Evolutionary conservation across 2,113 vertebrate genomes (phyloP), one percentile per base, ranked within the genome.

Genomic region (Raja brachyura): DNA sequence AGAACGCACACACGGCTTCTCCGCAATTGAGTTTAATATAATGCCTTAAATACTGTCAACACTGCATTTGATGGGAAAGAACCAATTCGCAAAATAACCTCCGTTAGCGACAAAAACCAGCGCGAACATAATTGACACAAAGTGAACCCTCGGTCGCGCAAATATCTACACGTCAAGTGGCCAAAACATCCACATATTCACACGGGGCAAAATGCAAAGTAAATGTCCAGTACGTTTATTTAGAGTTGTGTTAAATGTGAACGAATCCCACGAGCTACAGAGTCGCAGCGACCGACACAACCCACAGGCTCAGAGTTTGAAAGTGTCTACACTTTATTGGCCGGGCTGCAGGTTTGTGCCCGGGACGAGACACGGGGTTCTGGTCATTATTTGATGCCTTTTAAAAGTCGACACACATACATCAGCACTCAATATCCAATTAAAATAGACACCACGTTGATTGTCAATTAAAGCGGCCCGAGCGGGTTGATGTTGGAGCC

Each of bases 1-100:
- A 70, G n/a, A n/a, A 70, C 31, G 90, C 90, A 90, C n/a, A 90
- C 86, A 90, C 86, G 16, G 59, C 14, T 90, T 90, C 63, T 66
- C 86, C n/a, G 31, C 63, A 90, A 90, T 90, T 66, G 63, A 59
- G 68, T 90, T 90, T 90, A 90, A 90, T 90, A 88, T 88, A 88
- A 5, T 88, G 66, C 90, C 90, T 74, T 92, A 73, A 73, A 92
- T 73, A 92, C 20, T 73, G 28, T 54, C 31, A 92, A 92, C 90
- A 92, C 20, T 92, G 90, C 25, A 70, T 70, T 86, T 6, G 61
- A 90, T 73, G 28, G 31, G 22, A 92, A 92, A 48, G 66, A 48
- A 73, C 39, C 10, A 54, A 90, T 90, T 31, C 63, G 63, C 88
- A 90, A 73, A 90, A 90, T 90, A 90, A 73, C 20, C 68, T 48